Conservation (phyloP, 2,113 vertebrate genomes). For the Psammodynastes pulverulentus region DNA sequence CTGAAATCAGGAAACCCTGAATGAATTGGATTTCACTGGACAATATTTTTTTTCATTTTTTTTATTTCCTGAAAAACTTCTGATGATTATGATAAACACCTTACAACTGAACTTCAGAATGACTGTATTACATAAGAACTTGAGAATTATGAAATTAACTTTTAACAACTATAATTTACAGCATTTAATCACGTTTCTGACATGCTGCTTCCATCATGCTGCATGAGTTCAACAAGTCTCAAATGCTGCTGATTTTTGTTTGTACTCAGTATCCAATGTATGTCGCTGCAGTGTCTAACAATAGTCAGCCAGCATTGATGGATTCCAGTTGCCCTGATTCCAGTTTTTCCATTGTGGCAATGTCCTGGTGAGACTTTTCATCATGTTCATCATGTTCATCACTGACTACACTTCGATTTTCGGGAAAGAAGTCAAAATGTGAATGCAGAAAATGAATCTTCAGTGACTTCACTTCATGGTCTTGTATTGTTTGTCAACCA, state of each 20-base stretch:
- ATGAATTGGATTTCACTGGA: not conserved
- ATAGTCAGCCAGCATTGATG: not conserved
- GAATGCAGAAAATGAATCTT: not conserved
- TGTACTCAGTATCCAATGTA: not conserved
- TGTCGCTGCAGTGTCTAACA: not conserved
- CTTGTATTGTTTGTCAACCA: not conserved
- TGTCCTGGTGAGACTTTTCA: not conserved
- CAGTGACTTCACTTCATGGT: not conserved
- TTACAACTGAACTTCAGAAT: not conserved
- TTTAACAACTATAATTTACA: not conserved
- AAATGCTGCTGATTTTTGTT: not conserved
- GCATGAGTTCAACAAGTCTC: not conserved
- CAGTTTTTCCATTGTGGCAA: not conserved
- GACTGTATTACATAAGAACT: not conserved
- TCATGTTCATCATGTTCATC: not conserved
- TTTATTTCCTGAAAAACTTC: not conserved
- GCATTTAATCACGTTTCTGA: not conserved
- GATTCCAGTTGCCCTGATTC: not conserved
- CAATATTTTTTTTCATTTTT: not conserved
- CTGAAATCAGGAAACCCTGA: conserved; percentile 4
- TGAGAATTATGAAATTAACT: not conserved
- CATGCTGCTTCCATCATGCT: not conserved
- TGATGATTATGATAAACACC: not conserved
- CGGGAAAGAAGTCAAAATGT: not conserved
- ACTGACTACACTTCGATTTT: not conserved